Evolutionary conservation across 2,888 invertebrate genomes (phyloP).

Genomic region (Aspidapion aeneum): DNA sequence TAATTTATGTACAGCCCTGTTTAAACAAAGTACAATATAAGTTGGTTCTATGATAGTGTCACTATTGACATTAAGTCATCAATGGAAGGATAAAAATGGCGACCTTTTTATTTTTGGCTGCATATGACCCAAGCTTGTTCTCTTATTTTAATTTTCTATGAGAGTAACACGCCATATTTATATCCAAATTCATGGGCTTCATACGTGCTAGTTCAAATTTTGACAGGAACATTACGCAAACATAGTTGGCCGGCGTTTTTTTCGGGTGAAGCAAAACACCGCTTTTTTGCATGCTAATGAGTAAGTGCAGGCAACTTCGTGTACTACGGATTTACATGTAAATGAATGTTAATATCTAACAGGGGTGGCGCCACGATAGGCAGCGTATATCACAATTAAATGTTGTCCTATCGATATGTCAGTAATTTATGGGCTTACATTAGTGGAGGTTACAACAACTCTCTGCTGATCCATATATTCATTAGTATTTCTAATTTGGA

Average conservation of each 20-base stretch:
- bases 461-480: constrained; percentile 11
- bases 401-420: constrained; percentile 36
- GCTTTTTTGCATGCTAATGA: not conserved
- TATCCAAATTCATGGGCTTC: too few relatives aligned
- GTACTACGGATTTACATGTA: constrained; percentile 26
- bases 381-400: constrained; percentile 40
- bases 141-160: too few relatives aligned
- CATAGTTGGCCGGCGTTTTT: not conserved
- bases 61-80: too few relatives aligned
- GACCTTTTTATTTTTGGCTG: too few relatives aligned
- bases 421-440: constrained; percentile 35
- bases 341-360: constrained; percentile 36
- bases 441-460: constrained; percentile 24
- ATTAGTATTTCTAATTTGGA: constrained; percentile 3
- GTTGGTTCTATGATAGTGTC: too few relatives aligned
- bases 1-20: too few relatives aligned
- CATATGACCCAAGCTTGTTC: too few relatives aligned
- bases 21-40: too few relatives aligned
- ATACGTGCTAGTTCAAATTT: too few relatives aligned
- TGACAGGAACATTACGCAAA: not conserved
- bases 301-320: not conserved
- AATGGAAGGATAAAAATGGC: too few relatives aligned
- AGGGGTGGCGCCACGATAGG: constrained; percentile 29
- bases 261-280: not conserved
- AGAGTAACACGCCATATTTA: too few relatives aligned